Evolutionary conservation across 2,113 vertebrate genomes (phyloP).

Genomic region (Morone chrysops): DNA sequence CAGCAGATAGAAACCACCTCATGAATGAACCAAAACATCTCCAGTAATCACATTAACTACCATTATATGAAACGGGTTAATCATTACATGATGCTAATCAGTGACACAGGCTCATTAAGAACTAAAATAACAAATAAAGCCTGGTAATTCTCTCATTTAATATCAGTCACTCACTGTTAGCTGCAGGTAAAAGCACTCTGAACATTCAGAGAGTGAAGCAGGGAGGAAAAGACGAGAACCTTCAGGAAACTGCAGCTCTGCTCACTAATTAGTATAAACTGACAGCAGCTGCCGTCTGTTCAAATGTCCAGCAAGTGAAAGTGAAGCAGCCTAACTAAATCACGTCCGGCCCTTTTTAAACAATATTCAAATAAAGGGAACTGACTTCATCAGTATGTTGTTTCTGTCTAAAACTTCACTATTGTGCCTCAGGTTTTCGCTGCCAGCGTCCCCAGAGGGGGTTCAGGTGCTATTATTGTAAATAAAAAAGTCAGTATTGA

Average conservation of each 20-base stretch:
- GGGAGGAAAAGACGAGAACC: neutral
- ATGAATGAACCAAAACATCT: neutral
- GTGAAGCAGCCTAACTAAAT: neutral
- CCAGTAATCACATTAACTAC: neutral
- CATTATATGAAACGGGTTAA: neutral
- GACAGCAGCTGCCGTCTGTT: constrained; percentile 37
- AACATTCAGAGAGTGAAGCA: neutral
- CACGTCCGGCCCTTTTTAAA: neutral
- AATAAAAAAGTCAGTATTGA: neutral
- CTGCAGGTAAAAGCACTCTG: neutral
- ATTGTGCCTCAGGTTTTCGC: too few relatives aligned
- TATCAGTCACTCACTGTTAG: neutral
- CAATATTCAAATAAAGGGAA: neutral
- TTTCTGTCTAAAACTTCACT: neutral
- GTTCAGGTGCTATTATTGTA: too few relatives aligned
- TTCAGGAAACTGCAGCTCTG: constrained; percentile 9
- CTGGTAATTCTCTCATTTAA: neutral
- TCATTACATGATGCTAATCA: neutral
- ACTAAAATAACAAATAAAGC: neutral
- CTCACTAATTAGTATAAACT: constrained; percentile 58
- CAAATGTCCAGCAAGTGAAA: constrained; percentile 34
- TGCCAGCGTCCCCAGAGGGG: too few relatives aligned
- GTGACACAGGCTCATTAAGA: neutral
- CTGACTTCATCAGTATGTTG: neutral
- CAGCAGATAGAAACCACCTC: neutral